These are phyloP conservation scores for Brachyhypopomus gauderio DNA, from an alignment of 2,113 vertebrate species.

Conservation along the genomic window DNA sequence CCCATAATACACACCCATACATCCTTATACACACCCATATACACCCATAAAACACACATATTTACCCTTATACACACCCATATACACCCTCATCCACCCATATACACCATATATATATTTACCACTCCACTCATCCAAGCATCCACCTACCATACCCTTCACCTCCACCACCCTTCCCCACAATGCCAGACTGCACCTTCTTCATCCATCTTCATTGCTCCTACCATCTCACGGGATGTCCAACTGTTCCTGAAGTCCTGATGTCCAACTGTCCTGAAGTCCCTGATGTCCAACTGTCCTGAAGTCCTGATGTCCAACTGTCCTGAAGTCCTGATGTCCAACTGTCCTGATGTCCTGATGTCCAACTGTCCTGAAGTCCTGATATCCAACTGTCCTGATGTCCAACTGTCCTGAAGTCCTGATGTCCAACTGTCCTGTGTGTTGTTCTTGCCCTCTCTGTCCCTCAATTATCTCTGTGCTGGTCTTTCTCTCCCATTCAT, in stretches of 20 bases:
- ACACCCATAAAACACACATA: too few species aligned
- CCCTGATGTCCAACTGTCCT: neutral
- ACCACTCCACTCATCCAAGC: neutral
- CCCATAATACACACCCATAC: too few species aligned
- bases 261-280: neutral
- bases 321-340: neutral
- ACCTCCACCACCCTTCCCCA: too few species aligned
- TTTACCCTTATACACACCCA: neutral
- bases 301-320: neutral
- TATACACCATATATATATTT: neutral
- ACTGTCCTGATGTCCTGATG: too few species aligned
- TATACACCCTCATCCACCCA: too few species aligned
- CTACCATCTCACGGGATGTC: neutral
- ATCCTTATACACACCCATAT: neutral
- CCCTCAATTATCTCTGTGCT: constrained; percentile 2
- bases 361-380: too few species aligned
- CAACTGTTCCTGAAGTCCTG: neutral
- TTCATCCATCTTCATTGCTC: neutral
- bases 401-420: neutral
- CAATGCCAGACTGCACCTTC: too few species aligned
- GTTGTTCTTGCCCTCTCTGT: neutral
- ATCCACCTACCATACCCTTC: neutral
- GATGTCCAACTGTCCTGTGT: neutral
- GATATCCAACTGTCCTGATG: too few species aligned
- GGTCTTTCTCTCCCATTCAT: constrained; percentile 56